Base-by-base conservation (phyloP, 1,140 invertebrate species). In the Hycleus cichorii region DNA sequence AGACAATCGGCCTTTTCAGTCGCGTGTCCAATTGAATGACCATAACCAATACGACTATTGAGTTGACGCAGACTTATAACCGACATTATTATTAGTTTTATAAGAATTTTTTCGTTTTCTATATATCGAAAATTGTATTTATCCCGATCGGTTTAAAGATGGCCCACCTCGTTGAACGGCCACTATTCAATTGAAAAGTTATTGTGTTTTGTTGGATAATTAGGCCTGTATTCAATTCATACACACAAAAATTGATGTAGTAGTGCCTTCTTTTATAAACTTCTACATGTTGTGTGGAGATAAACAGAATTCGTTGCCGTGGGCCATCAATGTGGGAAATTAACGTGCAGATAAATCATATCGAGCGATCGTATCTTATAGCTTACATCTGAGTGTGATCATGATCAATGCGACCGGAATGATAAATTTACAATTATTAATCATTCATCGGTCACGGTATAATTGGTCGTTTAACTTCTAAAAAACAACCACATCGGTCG, bases 381-480 rank as follows among this genome's bases (percentile, higher is more conserved):
- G 47, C 56, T 59, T 51, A 52, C 51, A 53, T 59, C 59, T 52
- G 50, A 59, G 64, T 66, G 64, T 64, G 62, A 66, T 64, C 63
- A 66, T 66, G 64, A 64, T 66, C 64, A 66, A 66, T 66, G 64
- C 61, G 50, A 56, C 46, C 62, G 50, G 32, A 49, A 66, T 66
- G 64, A 64, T 66, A 62, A 66, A 66, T 66, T 53, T 62, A 63
- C 62, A 64, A 66, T 64, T 64, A 66, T 66, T 64, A 64, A 64
- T 66, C 64, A 66, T 66, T 60, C 62, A 64, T 66, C 64, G 59
- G 64, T 65, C 64, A 65, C 61, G 52, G 61, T 63, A 57, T 65
- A 65, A 65, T 65, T 65, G 32, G 32, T 32, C 4, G 4, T 32
- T 32, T 32, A 32, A 32, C 32, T 32, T 4, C 2, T 5, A 5